Conservation (phyloP, 92 coral and sea anemone species). For the Epizoanthus fatuus region DNA sequence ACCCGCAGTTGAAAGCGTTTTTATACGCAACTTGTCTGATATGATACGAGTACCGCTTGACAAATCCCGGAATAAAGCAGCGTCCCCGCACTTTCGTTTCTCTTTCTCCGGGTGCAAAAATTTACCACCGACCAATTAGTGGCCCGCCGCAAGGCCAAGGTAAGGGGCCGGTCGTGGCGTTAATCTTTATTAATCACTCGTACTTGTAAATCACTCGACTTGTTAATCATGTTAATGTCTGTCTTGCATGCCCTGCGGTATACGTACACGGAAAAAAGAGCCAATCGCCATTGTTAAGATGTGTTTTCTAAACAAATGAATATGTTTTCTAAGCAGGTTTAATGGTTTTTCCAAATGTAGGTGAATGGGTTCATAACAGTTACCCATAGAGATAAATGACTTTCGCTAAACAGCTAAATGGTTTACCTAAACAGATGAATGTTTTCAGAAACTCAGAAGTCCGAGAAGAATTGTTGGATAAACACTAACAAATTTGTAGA, state of each 20-base stretch:
- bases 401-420: slow-evolving; percentile 12
- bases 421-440: slow-evolving; percentile 12
- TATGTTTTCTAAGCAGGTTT: slow-evolving; percentile 5
- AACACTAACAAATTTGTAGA: slow-evolving; percentile 16
- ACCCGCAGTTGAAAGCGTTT: background rate
- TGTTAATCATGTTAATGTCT: slow-evolving; percentile 16
- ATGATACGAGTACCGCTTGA: background rate
- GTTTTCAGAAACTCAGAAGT: background rate
- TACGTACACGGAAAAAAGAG: background rate
- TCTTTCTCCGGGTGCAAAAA: background rate
- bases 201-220: slow-evolving; percentile 31
- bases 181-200: slow-evolving; percentile 12
- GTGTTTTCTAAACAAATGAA: slow-evolving; percentile 19
- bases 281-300: background rate
- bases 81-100: background rate
- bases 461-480: background rate
- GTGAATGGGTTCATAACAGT: background rate
- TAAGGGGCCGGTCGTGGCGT: slow-evolving; percentile 10
- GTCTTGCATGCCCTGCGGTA: background rate
- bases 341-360: slow-evolving; percentile 4
- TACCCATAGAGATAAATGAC: slow-evolving; percentile 8
- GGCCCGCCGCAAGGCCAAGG: background rate
- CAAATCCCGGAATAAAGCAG: background rate
- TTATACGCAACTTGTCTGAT: background rate
- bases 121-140: background rate